Evolutionary conservation across 2,888 invertebrate species (phyloP), one percentile per base, ranked within the genome.

Genomic region (Malthinus seriepunctatus): DNA sequence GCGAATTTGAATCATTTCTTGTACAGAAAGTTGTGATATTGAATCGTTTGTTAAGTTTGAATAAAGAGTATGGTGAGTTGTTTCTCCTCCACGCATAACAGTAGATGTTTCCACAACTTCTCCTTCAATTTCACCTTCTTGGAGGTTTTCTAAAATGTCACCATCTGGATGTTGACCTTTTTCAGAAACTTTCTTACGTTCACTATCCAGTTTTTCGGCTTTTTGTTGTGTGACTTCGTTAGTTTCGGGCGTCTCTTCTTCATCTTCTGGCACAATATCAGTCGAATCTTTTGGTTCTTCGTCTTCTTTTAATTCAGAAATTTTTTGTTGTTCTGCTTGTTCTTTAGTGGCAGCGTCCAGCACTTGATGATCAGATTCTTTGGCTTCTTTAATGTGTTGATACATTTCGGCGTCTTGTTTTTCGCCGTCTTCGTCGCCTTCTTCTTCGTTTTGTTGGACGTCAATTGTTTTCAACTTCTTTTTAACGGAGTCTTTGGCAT

Each of bases 301-400:
- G 39, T 88, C 85, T 15, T 87, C 84, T 38, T 85, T 81, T 58
- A 87, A 83, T n/a, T 85, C 84, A 5, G 86, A 60, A 61, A 76
- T 71, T 48, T 71, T 69, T 48, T 70, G 67, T 56, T 64, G 54
- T 66, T 90, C 83, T 34, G 89, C 89, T 78, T 96, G 95, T 65
- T 95, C 94, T 76, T 91, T 86, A 0, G 90, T 91, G 0, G 91
- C 91, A 48, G 87, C 87, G 67, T 91, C 91, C 64, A 90, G 75
- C 42, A 88, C 87, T 73, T 92, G 89, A 53, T 88, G 83, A 71
- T 91, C 89, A 63, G 84, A 84, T 57, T 86, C 84, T 60, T 89
- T 88, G 0, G 90, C 87, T 65, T 93, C 89, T 70, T 89, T 88
- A 2, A 95, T 88, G 73, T 95, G 95, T 73, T 95, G 90, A 77